Evolutionary conservation across 1,140 invertebrate genomes (phyloP), one percentile per base, ranked within the genome.

Genomic region (Plodia interpunctella): DNA sequence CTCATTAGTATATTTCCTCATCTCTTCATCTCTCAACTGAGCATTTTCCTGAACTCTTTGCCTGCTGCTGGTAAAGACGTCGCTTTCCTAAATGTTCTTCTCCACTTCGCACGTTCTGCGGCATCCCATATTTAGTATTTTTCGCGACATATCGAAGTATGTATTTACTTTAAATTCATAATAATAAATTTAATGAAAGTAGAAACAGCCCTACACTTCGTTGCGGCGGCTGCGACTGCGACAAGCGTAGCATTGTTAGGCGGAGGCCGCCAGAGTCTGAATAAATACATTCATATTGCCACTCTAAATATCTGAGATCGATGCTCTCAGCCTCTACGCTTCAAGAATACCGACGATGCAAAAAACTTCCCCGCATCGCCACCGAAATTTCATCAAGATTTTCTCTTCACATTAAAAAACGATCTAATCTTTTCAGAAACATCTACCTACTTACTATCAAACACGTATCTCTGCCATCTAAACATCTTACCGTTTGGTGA

Each of bases 251-350:
- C 83, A 88, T 88, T 88, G 86, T 88, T 88, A 86, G 77, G 67
- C 70, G 63, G 68, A 75, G 80, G 75, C 78, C 80, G 77, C 77
- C 79, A 76, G 69, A 78, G 69, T 74, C 80, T 83, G 83, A 84
- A 88, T 88, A 88, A 88, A 88, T 88, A 88, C 83, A 88, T 88
- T 87, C 83, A 87, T 88, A 88, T 87, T 82, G 86, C 80, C 86
- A 87, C 86, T 83, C 77, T 78, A 84, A 83, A 88, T 83, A 84
- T 84, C 76, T 72, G 68, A 71, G 72, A 78, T 72, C 69, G 66
- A 77, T 74, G 60, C 71, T 68, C 68, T 66, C 56, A 19, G 21
- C 21, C 21, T 25, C 38, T 44, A 15, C 63, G 49, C 50, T 60
- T 50, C 67, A 55, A 57, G 63, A 70, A 69, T 63, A 70, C 70